Percentiles rank a stretch among this genome's conserved stretches.
Evolutionary conservation across 2,797 vertebrate species (phyloP).

Genomic region (Streptopelia turtur): DNA sequence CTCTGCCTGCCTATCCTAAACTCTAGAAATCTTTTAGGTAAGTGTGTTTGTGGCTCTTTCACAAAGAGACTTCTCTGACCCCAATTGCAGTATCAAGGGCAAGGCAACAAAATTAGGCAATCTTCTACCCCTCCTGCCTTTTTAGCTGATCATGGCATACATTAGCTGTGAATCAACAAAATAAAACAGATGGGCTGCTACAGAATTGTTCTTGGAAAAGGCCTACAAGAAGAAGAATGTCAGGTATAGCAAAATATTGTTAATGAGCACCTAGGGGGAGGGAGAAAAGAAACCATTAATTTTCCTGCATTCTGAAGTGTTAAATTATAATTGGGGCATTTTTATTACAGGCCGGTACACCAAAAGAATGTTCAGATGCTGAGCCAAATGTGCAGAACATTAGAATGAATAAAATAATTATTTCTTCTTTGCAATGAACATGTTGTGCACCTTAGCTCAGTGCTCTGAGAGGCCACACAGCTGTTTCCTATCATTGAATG

Average conservation of each 20-base stretch:
- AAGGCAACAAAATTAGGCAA: neutral
- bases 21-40: neutral
- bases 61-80: neutral
- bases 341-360: slow-evolving; percentile 3
- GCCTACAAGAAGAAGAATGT: neutral
- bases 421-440: neutral
- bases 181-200: slow-evolving; percentile 17
- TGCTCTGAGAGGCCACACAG: neutral
- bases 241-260: slow-evolving; percentile 30
- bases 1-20: neutral
- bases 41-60: neutral
- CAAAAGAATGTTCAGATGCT: neutral
- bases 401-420: neutral
- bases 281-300: slow-evolving; percentile 16
- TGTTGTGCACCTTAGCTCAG: neutral
- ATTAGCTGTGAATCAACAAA: slow-evolving; percentile 1
- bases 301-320: slow-evolving; percentile 38
- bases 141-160: neutral
- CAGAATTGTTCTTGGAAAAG: neutral
- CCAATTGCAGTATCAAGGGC: neutral
- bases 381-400: neutral
- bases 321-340: slow-evolving; percentile 48
- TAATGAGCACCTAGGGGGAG: slow-evolving; percentile 26
- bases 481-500: neutral
- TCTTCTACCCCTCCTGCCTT: neutral